Base-by-base conservation (phyloP, 2,888 invertebrate genomes). In the Drosophila nigritarsus region DNA sequence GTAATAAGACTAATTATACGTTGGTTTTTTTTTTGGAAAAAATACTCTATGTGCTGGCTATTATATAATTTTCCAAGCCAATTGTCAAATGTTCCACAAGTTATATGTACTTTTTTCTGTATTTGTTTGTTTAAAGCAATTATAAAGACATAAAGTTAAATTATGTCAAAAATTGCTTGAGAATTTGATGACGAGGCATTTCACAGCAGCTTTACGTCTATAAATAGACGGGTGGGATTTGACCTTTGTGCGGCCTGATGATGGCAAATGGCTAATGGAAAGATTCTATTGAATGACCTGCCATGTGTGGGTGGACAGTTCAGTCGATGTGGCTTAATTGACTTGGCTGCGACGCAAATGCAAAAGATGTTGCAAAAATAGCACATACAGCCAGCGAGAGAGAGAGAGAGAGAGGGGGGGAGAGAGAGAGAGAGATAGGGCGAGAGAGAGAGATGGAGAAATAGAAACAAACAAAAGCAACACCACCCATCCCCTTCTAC, bases 141-240 rank as follows among this genome's bases (percentile, higher is more conserved):
- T 84, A 88, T 86, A 83, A 80, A 61, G 69, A 76, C 80, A 80
- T 88, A 62, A 71, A 71, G 49, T 36, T 30, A 24, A 72, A 80
- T 71, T 80, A 71, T 66, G 63, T 58, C 66, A 8, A 24, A 78
- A 75, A 65, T 76, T 73, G 67, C 49, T 58, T 29, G 9, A 51
- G 40, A 53, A 34, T 61, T 65, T 61, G 62, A 65, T 62, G 63
- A 72, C 50, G 63, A 50, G 42, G 53, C 64, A 65, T 54, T 78
- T 83, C 70, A 65, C 87, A 72, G 74, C 65, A 79, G 56, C 65
- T 72, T 55, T 42, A 13, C 5, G 55, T 56, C 73, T 80, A 87
- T 69, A 75, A 64, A 85, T 80, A 87, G 68, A 74, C 36, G 49
- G 63, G 65, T 78, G 75, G 70, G 75, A 66, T 70, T 75, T 78